Evolutionary conservation across 2,888 invertebrate genomes (phyloP).

Genomic region (Endomychus coccineus): DNA sequence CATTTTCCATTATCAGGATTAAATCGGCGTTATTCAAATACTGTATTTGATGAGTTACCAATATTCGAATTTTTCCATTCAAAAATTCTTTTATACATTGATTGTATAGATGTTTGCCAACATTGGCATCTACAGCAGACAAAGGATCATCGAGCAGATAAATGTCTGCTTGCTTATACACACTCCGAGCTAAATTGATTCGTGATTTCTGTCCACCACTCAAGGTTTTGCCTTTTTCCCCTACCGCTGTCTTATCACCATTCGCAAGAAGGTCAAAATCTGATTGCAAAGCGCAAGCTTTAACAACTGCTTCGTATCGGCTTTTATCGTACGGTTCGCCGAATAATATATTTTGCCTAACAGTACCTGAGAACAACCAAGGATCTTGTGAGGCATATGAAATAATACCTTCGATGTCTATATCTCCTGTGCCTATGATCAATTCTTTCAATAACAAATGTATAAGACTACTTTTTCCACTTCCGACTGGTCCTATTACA

Average conservation of each 20-base stretch:
- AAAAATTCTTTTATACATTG: conserved; percentile 59
- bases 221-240: conserved; percentile 71
- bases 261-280: conserved; percentile 70
- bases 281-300: conserved; percentile 55
- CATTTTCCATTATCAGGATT: conserved; percentile 43
- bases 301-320: conserved; percentile 54
- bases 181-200: conserved; percentile 68
- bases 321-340: conserved; percentile 55
- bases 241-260: conserved; percentile 71
- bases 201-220: conserved; percentile 83
- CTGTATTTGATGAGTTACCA: conserved; percentile 67
- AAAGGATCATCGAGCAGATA: conserved; percentile 77
- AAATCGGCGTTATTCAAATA: conserved; percentile 41
- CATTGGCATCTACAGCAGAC: conserved; percentile 73
- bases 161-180: conserved; percentile 70
- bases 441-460: conserved; percentile 46
- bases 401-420: conserved; percentile 46
- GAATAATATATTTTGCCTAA: conserved; percentile 74
- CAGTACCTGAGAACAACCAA: conserved; percentile 53
- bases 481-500: conserved; percentile 62
- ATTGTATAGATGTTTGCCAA: conserved; percentile 66
- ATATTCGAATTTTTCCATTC: conserved; percentile 52
- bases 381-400: conserved; percentile 58
- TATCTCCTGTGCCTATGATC: conserved; percentile 40
- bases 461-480: conserved; percentile 54